Conservation (phyloP, 2,113 vertebrate genomes). For the Cygnus atratus region DNA sequence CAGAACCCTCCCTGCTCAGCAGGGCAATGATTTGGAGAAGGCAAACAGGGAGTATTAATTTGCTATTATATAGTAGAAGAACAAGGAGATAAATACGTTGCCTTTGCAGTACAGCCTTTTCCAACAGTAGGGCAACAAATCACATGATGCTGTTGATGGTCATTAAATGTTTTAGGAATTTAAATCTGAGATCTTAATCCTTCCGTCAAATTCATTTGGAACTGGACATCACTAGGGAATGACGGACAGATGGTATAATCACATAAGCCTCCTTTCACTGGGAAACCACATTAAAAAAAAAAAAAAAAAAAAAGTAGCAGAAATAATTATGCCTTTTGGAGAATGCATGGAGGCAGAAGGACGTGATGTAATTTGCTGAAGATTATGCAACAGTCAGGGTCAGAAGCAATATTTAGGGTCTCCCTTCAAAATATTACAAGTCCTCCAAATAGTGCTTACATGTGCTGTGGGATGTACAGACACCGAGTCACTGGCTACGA, state of each 20-base stretch:
- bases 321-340: not conserved
- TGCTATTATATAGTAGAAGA: not conserved
- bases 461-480: rapidly evolving
- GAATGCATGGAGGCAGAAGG: not conserved
- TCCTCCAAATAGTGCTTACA: not conserved
- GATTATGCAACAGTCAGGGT: not conserved
- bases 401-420: not conserved
- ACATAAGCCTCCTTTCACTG: constrained; percentile 2
- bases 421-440: not conserved
- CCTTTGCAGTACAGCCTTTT: not conserved
- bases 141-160: not conserved
- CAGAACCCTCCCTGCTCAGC: not conserved
- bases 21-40: not conserved
- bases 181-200: constrained; percentile 27
- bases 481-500: not conserved
- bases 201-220: not conserved
- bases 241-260: not conserved
- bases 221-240: not conserved
- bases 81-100: not conserved
- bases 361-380: not conserved
- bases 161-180: not conserved
- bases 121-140: not conserved
- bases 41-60: not conserved
- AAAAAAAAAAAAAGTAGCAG: not conserved
- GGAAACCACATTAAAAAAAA: not conserved